Percentiles rank a stretch among this genome's conserved stretches.
phyloP scores from a whole-genome alignment of 2,797 vertebrate species.

The Acipenser ruthenus region DNA sequence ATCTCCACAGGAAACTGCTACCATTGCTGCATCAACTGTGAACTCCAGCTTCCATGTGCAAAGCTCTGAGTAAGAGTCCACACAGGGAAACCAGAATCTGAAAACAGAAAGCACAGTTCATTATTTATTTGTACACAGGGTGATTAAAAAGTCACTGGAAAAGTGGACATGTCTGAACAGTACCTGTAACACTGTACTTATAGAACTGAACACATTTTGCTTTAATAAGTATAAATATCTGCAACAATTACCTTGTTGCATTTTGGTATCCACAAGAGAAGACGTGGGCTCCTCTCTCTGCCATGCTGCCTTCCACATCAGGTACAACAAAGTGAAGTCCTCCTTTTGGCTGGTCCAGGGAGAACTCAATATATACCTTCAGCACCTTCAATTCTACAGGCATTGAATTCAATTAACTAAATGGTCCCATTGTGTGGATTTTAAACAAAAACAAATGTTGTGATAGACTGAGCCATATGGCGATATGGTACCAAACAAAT shows the following conservation, averaged over 20 bases:
- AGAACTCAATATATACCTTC: conserved; percentile 97
- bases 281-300: conserved; percentile 86
- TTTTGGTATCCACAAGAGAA: conserved; percentile 98
- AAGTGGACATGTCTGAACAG: neutral
- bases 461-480: too few species aligned
- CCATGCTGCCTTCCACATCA: conserved; percentile 89
- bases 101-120: conserved; percentile 4
- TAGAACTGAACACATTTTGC: too few species aligned
- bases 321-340: conserved; percentile 96
- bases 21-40: conserved; percentile 94
- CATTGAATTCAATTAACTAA: too few species aligned
- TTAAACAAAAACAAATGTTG: too few species aligned
- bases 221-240: too few species aligned
- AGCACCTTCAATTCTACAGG: conserved; percentile 87
- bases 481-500: too few species aligned
- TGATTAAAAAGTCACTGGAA: neutral
- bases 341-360: conserved; percentile 94
- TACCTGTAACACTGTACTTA: neutral
- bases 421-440: too few species aligned
- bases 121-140: neutral
- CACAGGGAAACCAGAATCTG: conserved; percentile 97
- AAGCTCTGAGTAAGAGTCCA: conserved; percentile 94
- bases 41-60: conserved; percentile 98
- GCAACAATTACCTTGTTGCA: conserved; percentile 74
- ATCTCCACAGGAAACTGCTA: conserved; percentile 91